A percentile compares a stretch with the other conserved stretches of the same genome.
phyloP scores from a whole-genome alignment of 2,113 vertebrate genomes.

The Eonycteris spelaea region DNA sequence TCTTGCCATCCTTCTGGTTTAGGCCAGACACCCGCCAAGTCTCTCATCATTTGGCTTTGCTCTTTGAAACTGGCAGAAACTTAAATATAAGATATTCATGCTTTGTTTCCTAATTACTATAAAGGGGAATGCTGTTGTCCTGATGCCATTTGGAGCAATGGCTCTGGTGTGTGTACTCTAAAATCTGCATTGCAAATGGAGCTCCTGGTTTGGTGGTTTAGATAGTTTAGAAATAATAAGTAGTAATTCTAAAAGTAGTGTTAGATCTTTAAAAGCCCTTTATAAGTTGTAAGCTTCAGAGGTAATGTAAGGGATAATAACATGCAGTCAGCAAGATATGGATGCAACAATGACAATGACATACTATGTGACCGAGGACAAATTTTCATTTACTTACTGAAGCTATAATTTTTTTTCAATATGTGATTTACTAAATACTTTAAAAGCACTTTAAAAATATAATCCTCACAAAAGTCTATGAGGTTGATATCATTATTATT shows the following conservation, averaged over 20 bases:
- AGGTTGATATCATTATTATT: not conserved
- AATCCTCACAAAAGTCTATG: not conserved
- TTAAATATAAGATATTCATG: constrained; percentile 54
- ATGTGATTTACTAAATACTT: not conserved
- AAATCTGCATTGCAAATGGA: constrained; percentile 33
- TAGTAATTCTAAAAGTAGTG: not conserved
- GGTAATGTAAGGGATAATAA: not conserved
- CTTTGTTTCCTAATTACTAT: constrained; percentile 51
- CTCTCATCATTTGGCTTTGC: constrained; percentile 44
- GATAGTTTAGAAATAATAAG: not conserved
- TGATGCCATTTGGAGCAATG: constrained; percentile 25
- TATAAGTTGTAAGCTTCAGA: not conserved
- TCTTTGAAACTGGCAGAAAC: constrained; percentile 52
- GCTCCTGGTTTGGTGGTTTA: not conserved
- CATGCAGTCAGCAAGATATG: not conserved
- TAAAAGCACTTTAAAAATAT: not conserved
- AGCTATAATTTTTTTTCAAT: not conserved
- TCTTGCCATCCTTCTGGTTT: constrained; percentile 44
- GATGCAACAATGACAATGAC: not conserved
- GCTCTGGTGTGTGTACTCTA: not conserved
- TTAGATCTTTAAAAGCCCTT: not conserved
- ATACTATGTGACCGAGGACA: not conserved
- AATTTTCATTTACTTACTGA: not conserved
- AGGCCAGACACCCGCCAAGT: constrained; percentile 23
- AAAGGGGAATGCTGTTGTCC: constrained; percentile 21